Percentiles rank a stretch among this genome's conserved stretches.
Conservation (phyloP, 2,888 invertebrate genomes). For the Harpalus rufipes region DNA sequence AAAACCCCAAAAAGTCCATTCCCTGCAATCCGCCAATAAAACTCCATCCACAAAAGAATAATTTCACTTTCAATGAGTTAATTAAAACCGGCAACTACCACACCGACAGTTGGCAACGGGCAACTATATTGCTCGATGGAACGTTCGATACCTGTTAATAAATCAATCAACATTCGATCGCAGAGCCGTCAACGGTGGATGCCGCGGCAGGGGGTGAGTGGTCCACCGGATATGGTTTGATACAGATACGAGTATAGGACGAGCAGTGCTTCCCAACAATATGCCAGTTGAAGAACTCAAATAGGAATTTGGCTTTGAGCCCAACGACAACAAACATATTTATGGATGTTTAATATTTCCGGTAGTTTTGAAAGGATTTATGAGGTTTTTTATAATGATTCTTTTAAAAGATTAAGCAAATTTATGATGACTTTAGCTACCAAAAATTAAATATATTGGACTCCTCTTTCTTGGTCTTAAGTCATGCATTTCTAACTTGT, state of each 20-base stretch:
- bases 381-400: too few relatives aligned
- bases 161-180: slow-evolving; percentile 54
- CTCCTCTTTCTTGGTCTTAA: too few relatives aligned
- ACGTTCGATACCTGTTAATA: slow-evolving; percentile 51
- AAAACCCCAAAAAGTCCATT: slow-evolving; percentile 15
- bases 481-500: too few relatives aligned
- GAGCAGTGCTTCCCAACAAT: not conserved
- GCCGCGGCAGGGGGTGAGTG: not conserved
- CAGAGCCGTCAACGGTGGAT: slow-evolving; percentile 13
- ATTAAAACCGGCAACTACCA: slow-evolving; percentile 13
- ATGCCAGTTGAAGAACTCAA: not conserved
- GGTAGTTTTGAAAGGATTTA: too few relatives aligned
- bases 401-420: too few relatives aligned
- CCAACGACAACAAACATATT: not conserved
- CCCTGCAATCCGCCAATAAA: slow-evolving; percentile 1
- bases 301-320: not conserved
- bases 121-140: slow-evolving; percentile 6
- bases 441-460: too few relatives aligned
- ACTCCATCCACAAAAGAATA: slow-evolving; percentile 32
- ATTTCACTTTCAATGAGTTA: slow-evolving; percentile 34
- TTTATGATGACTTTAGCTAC: too few relatives aligned
- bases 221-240: not conserved
- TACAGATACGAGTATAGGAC: slow-evolving; percentile 2
- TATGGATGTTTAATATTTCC: too few relatives aligned
- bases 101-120: slow-evolving; percentile 15